Percentiles rank a stretch among this genome's conserved stretches.
Conservation (phyloP, 1,140 invertebrate genomes). For the Drosophila nannoptera region DNA sequence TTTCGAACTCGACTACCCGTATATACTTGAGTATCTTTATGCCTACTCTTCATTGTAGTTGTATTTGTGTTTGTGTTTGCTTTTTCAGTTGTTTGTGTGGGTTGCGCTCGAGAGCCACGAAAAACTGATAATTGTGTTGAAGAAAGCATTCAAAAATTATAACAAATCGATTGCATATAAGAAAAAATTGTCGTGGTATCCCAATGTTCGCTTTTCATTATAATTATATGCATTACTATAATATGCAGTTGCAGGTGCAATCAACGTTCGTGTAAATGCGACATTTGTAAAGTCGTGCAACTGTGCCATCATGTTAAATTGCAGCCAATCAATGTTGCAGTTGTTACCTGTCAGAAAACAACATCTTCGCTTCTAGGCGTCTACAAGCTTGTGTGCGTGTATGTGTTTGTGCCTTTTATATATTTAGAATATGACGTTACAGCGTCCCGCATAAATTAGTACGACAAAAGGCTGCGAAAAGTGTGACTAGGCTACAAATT, state of each 20-base stretch:
- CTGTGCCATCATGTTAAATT: conserved; percentile 3
- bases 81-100: conserved; percentile 36
- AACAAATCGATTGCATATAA: neutral
- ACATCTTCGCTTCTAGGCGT: neutral
- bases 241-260: conserved; percentile 24
- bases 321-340: neutral
- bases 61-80: conserved; percentile 48
- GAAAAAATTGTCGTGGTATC: neutral
- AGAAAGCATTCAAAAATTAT: conserved; percentile 11
- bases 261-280: neutral
- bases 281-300: conserved; percentile 6
- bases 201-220: neutral
- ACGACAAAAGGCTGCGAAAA: conserved; percentile 16
- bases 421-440: conserved; percentile 47
- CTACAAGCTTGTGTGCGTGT: neutral
- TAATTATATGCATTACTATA: neutral
- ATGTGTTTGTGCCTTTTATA: conserved; percentile 14
- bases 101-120: conserved; percentile 21
- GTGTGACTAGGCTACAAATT: conserved; percentile 34
- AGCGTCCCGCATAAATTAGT: conserved; percentile 21
- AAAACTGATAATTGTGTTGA: conserved; percentile 31
- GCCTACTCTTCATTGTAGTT: conserved; percentile 38
- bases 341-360: neutral
- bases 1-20: neutral
- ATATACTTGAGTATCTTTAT: conserved; percentile 21